Base-by-base conservation (phyloP, 2,888 invertebrate genomes). In the Xanthia togata region DNA sequence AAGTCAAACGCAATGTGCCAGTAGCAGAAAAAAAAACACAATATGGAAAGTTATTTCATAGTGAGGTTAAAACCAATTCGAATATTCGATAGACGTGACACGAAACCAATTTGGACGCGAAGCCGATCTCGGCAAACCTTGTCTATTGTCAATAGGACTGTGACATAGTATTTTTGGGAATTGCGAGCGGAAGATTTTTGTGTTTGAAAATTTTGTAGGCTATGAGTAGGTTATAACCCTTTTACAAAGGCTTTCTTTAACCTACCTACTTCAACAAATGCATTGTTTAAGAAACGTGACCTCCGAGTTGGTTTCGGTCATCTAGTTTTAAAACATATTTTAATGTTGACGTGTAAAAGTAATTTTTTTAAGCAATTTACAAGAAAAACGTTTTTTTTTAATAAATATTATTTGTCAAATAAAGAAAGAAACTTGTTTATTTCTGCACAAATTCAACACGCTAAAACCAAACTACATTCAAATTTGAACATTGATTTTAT, bases 21-120 rank as follows among this genome's bases (percentile, higher is more conserved):
- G 89, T 90, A 89, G 85, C 89, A 91, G 88, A 89, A 89, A 90
- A 53, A 81, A 91, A 89, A 75, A 87, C 80, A 82, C 90, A 87
- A 90, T 88, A 89, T 88, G 90, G 88, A 90, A 91, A 87, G 90
- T 90, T 91, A 92, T 92, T 92, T 91, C 89, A 87, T 87, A 88
- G 92, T 94, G 95, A 93, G 95, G 95, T 95, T 93, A 93, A 94
- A 95, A 93, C 93, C 95, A 95, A 95, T 95, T 94, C 93, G 91
- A 92, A 94, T 93, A 94, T 95, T 92, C 92, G 94, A 92, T 91
- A 91, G 91, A 91, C 87, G 89, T 91, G 93, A 92, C 93, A 93
- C 90, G 91, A 93, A 94, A 93, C 92, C 93, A 94, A 94, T 94
- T 93, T 91, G 85, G 87, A 84, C 79, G 85, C 86, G 90, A 91